A percentile compares a stretch with the other conserved stretches of the same genome.
Evolutionary conservation across 2,113 vertebrate species (phyloP).

Genomic region (Puntigrus tetrazona): DNA sequence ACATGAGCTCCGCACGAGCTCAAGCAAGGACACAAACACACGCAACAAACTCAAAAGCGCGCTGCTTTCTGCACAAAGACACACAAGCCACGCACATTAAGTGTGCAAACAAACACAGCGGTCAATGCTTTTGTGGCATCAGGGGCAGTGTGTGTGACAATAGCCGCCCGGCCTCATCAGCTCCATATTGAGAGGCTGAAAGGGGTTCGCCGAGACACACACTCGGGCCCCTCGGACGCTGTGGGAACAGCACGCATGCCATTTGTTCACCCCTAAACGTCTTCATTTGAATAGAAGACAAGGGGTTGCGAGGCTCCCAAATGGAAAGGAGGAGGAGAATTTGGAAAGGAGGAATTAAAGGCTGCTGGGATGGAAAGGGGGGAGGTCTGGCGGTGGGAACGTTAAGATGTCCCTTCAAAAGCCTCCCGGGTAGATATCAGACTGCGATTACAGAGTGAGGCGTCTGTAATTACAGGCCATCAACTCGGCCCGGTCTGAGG

Average conservation of each 20-base stretch:
- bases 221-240: conserved; percentile 56
- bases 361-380: background rate
- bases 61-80: background rate
- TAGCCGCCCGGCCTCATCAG: background rate
- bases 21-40: conserved; percentile 30
- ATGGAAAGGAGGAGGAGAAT: background rate
- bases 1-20: conserved; percentile 17
- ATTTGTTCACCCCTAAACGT: conserved; percentile 62
- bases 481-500: background rate
- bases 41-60: background rate
- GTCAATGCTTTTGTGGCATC: conserved; percentile 32
- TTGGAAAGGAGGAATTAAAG: conserved; percentile 14
- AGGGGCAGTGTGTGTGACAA: conserved; percentile 26
- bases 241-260: conserved; percentile 69
- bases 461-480: conserved; percentile 41
- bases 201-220: conserved; percentile 56
- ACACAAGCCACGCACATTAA: background rate
- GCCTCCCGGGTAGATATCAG: conserved; percentile 30
- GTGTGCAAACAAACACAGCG: conserved; percentile 7
- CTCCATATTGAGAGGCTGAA: conserved; percentile 39
- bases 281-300: conserved; percentile 55
- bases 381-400: conserved; percentile 46
- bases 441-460: conserved; percentile 6
- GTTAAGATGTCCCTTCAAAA: conserved; percentile 27
- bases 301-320: background rate